Percentiles rank a stretch among this genome's conserved stretches.
Evolutionary conservation across 1,140 invertebrate genomes (phyloP).

Genomic region (Microplitis demolitor): DNA sequence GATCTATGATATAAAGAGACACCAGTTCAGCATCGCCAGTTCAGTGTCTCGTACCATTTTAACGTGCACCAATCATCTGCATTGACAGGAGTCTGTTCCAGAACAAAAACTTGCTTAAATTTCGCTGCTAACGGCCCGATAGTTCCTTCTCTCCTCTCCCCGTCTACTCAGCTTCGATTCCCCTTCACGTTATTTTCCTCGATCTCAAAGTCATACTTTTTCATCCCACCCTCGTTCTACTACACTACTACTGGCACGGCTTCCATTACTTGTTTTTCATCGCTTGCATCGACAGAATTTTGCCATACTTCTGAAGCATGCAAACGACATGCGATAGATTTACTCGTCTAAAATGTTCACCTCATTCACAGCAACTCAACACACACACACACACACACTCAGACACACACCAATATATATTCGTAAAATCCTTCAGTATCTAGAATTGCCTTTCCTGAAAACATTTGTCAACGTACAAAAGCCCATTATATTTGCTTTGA

Average conservation of each 20-base stretch:
- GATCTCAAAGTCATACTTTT: background rate
- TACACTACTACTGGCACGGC: background rate
- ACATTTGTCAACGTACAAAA: no score
- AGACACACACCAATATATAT: no score
- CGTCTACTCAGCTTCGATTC: background rate
- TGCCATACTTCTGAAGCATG: constrained; percentile 18
- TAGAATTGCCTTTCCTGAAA: no score
- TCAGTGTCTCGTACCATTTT: constrained; percentile 50
- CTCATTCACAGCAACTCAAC: background rate
- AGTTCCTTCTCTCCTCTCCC: constrained; percentile 2
- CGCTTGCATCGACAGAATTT: background rate
- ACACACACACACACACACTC: no score
- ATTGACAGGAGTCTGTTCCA: constrained; percentile 46
- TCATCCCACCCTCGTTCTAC: background rate
- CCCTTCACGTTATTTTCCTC: constrained; percentile 16
- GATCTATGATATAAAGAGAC: background rate
- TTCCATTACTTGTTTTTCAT: constrained; percentile 6
- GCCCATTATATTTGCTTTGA: no score
- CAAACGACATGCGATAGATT: constrained; percentile 55
- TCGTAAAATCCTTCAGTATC: no score
- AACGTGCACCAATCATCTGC: constrained; percentile 51
- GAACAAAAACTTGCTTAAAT: constrained; percentile 53
- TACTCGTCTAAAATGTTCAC: constrained; percentile 35
- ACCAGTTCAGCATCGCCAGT: constrained; percentile 35
- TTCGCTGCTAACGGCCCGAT: constrained; percentile 36